Percentiles rank a stretch among this genome's conserved stretches.
phyloP scores from a whole-genome alignment of 2,797 vertebrate species.

The Schizothorax lantsangensis region DNA sequence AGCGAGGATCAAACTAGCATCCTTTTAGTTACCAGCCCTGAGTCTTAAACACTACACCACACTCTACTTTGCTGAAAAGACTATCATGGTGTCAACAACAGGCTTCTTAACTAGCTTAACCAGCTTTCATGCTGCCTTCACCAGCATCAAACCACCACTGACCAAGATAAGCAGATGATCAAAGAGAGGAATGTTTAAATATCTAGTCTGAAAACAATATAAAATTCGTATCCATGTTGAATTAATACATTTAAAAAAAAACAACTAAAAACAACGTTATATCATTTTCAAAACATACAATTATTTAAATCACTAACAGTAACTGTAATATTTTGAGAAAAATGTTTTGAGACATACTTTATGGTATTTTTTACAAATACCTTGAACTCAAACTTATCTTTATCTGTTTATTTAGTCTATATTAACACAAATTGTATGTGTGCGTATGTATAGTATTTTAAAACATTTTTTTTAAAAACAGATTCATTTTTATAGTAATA shows the following conservation, averaged over 20 bases:
- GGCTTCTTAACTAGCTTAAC: neutral
- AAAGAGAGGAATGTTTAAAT: neutral
- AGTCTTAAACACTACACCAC: neutral
- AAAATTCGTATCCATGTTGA: neutral
- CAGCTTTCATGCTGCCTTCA: neutral
- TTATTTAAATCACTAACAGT: neutral
- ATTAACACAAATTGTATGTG: no score
- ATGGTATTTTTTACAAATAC: no score
- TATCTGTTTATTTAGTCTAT: no score
- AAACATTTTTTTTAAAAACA: no score
- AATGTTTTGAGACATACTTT: no score
- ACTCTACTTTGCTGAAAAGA: neutral
- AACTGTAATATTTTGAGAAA: neutral
- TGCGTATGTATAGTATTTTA: no score
- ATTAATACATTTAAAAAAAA: neutral
- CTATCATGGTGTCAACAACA: neutral
- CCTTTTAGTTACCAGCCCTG: neutral
- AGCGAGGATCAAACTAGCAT: neutral
- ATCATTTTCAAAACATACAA: neutral
- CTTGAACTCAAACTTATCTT: no score
- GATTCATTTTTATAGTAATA: neutral
- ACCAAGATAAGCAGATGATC: neutral
- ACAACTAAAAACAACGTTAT: no score
- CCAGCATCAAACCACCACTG: neutral
- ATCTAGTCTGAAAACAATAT: neutral